A percentile compares a stretch with the other conserved stretches of the same genome.
phyloP scores from a whole-genome alignment of 1,140 invertebrate species.

The Drosophila pandora region DNA sequence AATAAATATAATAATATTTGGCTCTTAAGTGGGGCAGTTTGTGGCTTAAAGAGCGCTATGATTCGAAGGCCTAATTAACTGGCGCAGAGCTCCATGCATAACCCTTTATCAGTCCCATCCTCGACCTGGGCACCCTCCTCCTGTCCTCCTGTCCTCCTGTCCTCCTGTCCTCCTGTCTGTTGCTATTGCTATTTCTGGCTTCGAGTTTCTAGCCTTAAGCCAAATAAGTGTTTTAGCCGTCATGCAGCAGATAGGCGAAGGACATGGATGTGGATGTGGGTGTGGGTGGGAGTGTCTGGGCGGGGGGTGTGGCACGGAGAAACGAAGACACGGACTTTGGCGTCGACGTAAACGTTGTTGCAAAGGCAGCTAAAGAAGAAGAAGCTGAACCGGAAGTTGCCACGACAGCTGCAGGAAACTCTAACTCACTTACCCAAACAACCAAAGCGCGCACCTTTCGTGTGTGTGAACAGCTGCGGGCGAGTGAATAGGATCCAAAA shows the following conservation, averaged over 20 bases:
- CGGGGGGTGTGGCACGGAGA: neutral
- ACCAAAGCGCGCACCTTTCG: slow-evolving; percentile 49
- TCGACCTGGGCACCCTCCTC: neutral
- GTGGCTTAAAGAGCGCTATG: neutral
- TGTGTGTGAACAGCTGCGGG: neutral
- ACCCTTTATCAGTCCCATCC: slow-evolving; percentile 4
- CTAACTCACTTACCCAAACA: slow-evolving; percentile 80
- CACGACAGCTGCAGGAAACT: slow-evolving; percentile 80
- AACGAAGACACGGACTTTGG: slow-evolving; percentile 15
- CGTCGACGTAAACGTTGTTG: slow-evolving; percentile 43
- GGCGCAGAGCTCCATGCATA: slow-evolving; percentile 9
- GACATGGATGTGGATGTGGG: neutral
- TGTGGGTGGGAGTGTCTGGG: neutral
- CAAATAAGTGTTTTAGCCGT: slow-evolving; percentile 79
- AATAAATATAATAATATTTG: neutral
- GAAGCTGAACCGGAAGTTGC: slow-evolving; percentile 72
- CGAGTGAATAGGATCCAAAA: neutral
- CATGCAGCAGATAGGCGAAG: slow-evolving; percentile 30
- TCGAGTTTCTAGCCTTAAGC: slow-evolving; percentile 78
- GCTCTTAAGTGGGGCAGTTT: neutral
- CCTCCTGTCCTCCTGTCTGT: slow-evolving; percentile 11
- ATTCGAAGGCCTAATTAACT: neutral
- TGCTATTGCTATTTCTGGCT: slow-evolving; percentile 66
- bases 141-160: slow-evolving; percentile 1
- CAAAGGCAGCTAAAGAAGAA: slow-evolving; percentile 21